Conservation (phyloP, 2,888 invertebrate species). For the Parnassius mnemosyne region DNA sequence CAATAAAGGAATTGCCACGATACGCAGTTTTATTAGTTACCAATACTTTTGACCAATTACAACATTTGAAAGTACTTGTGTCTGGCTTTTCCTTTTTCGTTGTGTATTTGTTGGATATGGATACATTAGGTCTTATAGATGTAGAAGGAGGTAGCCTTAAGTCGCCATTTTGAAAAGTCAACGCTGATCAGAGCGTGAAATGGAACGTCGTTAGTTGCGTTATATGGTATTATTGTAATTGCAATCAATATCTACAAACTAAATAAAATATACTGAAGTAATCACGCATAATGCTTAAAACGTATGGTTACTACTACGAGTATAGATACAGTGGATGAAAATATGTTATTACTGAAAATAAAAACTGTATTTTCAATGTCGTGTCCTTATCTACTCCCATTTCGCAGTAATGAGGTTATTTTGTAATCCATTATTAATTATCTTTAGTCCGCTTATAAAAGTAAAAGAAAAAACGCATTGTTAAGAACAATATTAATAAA, state of each 20-base stretch:
- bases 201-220: constrained; percentile 12
- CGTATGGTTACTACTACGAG: neutral
- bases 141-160: neutral
- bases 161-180: constrained; percentile 27
- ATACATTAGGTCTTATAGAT: constrained; percentile 11
- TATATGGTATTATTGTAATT: constrained; percentile 6
- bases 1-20: too few species aligned
- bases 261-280: neutral
- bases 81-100: neutral
- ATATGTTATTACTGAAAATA: too few species aligned
- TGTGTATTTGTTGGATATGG: constrained; percentile 2
- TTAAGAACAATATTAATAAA: too few species aligned
- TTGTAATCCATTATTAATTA: too few species aligned
- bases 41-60: neutral
- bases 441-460: too few species aligned
- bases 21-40: too few species aligned
- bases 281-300: neutral
- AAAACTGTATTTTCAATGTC: too few species aligned
- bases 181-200: constrained; percentile 2
- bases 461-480: too few species aligned
- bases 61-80: neutral
- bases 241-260: constrained; percentile 1
- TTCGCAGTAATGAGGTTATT: too few species aligned
- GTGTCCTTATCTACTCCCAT: too few species aligned
- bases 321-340: too few species aligned